Conservation (phyloP, 2,113 vertebrate genomes). For the Corythaixoides concolor region DNA sequence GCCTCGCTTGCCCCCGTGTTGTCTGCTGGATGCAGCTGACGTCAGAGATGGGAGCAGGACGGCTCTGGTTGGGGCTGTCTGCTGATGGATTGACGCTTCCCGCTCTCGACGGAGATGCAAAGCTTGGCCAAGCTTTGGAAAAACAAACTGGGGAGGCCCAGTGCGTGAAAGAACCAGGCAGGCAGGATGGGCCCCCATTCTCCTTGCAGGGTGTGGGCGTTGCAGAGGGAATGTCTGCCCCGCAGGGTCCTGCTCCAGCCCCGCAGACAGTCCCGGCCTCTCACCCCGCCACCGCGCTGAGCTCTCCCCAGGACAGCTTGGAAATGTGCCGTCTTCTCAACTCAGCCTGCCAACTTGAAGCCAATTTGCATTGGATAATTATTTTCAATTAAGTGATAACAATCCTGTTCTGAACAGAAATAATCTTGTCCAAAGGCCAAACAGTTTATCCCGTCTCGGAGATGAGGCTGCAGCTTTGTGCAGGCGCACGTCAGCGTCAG, state of each 20-base stretch:
- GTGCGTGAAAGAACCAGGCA: fast-evolving
- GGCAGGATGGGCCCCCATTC: fast-evolving
- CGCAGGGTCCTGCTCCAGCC: background rate
- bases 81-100: background rate
- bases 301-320: slow-evolving; percentile 36
- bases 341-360: slow-evolving; percentile 58
- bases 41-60: fast-evolving
- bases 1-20: fast-evolving
- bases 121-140: background rate
- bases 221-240: background rate
- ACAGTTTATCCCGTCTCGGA: slow-evolving; percentile 60
- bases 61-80: background rate
- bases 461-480: slow-evolving; percentile 22
- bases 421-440: slow-evolving; percentile 76
- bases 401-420: slow-evolving; percentile 71
- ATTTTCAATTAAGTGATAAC: slow-evolving; percentile 79
- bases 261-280: background rate
- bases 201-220: background rate
- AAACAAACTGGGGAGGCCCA: too few species aligned
- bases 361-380: slow-evolving; percentile 77
- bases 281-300: background rate
- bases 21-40: background rate
- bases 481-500: background rate
- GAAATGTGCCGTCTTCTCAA: slow-evolving; percentile 38
- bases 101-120: fast-evolving